Evolutionary conservation across 2,113 vertebrate species (phyloP), one percentile per base, ranked within the genome.

Genomic region (Saguinus imperator): DNA sequence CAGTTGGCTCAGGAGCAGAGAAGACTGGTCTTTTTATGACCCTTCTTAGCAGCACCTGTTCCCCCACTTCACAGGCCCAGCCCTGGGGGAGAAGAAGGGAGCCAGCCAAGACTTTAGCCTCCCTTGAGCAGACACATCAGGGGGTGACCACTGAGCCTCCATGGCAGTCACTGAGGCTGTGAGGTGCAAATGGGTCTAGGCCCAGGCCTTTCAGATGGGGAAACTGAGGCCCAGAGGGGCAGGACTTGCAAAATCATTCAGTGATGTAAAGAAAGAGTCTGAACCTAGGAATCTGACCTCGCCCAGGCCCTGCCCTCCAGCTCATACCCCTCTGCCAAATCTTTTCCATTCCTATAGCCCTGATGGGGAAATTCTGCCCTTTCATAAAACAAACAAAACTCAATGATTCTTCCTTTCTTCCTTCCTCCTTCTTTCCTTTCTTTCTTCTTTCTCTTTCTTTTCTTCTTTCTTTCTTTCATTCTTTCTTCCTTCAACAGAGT

Each of bases 11-110:
- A 52, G 76, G 40, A 75, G 50, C 6, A 4, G 9, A 32, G 70
- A 48, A 88, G 55, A 45, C 57, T 43, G 91, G 90, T 1, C 50
- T 96, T 89, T 98, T 98, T 98, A 98, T 97, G 95, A 95, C 58
- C 64, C 97, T 98, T 98, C 95, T 96, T 75, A 83, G 95, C 79
- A 90, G 96, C 64, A 0, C 92, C 13, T 92, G 97, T 94, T 98
- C 81, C 84, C 64, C 97, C 96, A 96, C 98, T 97, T 98, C 98
- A 98, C 95, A 98, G 96, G 83, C 91, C 96, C 96, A 96, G 52
- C 89, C 90, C 94, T 79, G 95, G 93, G 97, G 93, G 91, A 87
- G 90, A 91, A 82, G 83, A 64, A 94, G 81, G 93, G 96, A 97
- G 86, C 72, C 79, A 95, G 94, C 92, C 50, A 85, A 90, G 98